A percentile compares a stretch with the other conserved stretches of the same genome.
Evolutionary conservation across 2,797 vertebrate species (phyloP).

Genomic region (Cynopterus sphinx): DNA sequence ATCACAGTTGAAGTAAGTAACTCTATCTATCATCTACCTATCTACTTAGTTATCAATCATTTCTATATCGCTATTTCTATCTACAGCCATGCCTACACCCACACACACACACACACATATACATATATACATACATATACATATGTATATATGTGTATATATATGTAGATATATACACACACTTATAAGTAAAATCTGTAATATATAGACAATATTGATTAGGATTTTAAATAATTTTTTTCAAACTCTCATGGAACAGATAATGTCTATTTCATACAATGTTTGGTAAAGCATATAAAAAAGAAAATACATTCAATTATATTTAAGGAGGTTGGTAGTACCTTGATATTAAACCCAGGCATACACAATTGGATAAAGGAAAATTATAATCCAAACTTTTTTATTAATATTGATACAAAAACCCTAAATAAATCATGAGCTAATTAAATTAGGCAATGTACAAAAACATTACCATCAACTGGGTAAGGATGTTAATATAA

Average conservation of each 20-base stretch:
- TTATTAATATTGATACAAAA: background rate
- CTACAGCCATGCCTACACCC: background rate
- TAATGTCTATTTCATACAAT: background rate
- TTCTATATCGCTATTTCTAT: background rate
- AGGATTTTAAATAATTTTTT: background rate
- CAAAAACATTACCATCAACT: background rate
- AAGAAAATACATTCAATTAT: background rate
- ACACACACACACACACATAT: too few species aligned
- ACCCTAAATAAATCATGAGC: background rate
- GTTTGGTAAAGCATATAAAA: background rate
- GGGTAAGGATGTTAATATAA: background rate
- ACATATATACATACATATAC: too few species aligned
- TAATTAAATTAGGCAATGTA: slow-evolving; percentile 8
- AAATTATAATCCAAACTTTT: background rate
- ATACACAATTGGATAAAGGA: background rate
- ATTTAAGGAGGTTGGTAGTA: background rate
- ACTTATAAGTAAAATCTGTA: background rate
- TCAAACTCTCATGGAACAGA: background rate
- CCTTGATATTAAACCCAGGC: background rate
- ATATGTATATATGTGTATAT: too few species aligned
- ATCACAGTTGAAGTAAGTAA: background rate
- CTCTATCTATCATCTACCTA: background rate
- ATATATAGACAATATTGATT: background rate
- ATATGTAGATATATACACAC: background rate
- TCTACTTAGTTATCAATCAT: background rate